Evolutionary conservation across 2,888 invertebrate species (phyloP).

Genomic region (Atherix ibis): DNA sequence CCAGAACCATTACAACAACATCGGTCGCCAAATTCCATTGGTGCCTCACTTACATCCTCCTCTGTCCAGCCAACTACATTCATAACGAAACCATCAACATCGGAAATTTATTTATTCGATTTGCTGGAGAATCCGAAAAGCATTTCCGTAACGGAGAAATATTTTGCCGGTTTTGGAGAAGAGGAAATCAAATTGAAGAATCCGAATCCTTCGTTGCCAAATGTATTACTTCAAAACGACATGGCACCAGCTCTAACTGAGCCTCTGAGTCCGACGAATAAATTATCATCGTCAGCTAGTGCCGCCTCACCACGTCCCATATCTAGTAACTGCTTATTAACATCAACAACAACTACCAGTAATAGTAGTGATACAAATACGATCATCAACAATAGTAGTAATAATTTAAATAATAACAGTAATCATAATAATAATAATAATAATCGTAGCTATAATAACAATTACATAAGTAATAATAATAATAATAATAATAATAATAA

Average conservation of each 20-base stretch:
- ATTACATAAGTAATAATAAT: conserved; percentile 3
- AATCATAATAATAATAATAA: conserved; percentile 12
- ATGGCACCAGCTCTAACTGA: conserved; percentile 92
- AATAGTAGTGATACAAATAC: background rate
- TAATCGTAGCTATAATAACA: background rate
- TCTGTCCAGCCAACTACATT: too few relatives aligned
- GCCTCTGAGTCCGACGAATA: conserved; percentile 36
- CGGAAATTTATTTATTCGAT: too few relatives aligned
- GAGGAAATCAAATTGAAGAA: too few relatives aligned
- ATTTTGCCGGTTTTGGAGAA: too few relatives aligned
- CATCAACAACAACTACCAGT: conserved; percentile 9
- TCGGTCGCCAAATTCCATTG: too few relatives aligned
- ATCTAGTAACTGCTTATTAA: conserved; percentile 9
- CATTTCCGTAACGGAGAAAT: conserved; percentile 1
- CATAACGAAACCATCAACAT: too few relatives aligned
- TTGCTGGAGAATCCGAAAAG: too few relatives aligned
- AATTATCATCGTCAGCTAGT: conserved; percentile 29
- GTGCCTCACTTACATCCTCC: too few relatives aligned
- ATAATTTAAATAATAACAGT: background rate
- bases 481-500: too few relatives aligned
- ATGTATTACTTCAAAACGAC: conserved; percentile 22
- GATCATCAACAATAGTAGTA: conserved; percentile 5
- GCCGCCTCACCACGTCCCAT: conserved; percentile 26
- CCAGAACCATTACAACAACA: background rate
- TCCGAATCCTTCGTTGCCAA: conserved; percentile 9